These are phyloP conservation scores for Phymanthus crucifer DNA, from an alignment of 92 coral and sea anemone species.

Conservation along the genomic window DNA sequence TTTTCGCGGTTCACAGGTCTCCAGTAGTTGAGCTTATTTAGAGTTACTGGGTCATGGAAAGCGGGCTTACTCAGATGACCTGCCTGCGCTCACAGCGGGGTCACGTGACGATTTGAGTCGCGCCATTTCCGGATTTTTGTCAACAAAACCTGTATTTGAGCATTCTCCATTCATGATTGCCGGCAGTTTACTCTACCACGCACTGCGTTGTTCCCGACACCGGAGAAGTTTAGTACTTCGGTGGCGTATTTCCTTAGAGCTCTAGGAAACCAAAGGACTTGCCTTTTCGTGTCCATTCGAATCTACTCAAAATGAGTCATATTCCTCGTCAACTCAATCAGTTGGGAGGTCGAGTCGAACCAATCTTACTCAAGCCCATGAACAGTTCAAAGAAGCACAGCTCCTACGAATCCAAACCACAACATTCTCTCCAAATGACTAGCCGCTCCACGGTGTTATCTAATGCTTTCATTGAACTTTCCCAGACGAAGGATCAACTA, in stretches of 20 bases:
- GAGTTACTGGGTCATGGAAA: no score
- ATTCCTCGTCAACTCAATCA: constrained; percentile 3
- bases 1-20: no score
- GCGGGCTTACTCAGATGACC: not conserved
- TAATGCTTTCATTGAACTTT: not conserved
- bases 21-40: no score
- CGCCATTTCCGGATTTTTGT: constrained; percentile 1
- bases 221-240: not conserved
- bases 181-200: not conserved
- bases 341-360: not conserved
- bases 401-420: not conserved
- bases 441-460: not conserved
- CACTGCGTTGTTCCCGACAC: not conserved
- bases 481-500: not conserved
- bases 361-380: not conserved
- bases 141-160: not conserved
- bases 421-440: constrained; percentile 18
- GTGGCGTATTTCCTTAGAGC: not conserved
- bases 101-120: not conserved
- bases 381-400: not conserved
- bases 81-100: not conserved
- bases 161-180: not conserved
- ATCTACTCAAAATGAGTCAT: constrained; percentile 10
- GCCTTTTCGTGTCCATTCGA: constrained; percentile 11
- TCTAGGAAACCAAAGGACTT: not conserved